These are phyloP conservation scores for Plemyria rubiginata DNA, from an alignment of 2,888 invertebrate genomes.

Conservation along the genomic window DNA sequence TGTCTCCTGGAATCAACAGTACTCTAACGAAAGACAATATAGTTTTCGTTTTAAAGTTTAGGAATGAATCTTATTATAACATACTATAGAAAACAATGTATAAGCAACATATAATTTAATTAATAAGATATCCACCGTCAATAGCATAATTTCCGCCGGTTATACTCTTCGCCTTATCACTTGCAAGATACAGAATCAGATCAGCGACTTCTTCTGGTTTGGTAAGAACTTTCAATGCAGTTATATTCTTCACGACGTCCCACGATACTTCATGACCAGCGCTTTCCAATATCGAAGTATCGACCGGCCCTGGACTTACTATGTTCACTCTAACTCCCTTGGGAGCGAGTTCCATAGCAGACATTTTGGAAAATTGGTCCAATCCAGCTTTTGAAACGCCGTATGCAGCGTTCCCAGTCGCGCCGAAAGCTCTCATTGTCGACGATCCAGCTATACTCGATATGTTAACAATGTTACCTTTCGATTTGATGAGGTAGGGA, in stretches of 20 bases:
- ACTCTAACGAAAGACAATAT: too few species aligned
- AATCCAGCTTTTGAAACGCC: constrained; percentile 89
- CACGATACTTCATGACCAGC: constrained; percentile 8
- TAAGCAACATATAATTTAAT: not conserved
- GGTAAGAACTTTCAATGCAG: constrained; percentile 26
- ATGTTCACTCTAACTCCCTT: constrained; percentile 87
- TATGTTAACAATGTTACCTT: constrained; percentile 50
- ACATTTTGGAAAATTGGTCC: constrained; percentile 89
- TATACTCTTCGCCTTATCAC: constrained; percentile 45
- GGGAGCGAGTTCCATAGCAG: constrained; percentile 86
- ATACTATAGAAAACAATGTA: not conserved
- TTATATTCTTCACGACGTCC: constrained; percentile 10
- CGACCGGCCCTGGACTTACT: constrained; percentile 91
- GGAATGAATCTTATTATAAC: too few species aligned
- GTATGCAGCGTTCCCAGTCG: constrained; percentile 64
- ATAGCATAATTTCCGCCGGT: constrained; percentile 44
- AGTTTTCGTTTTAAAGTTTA: too few species aligned
- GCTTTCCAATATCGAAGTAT: constrained; percentile 57
- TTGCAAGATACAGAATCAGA: constrained; percentile 50
- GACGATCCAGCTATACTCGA: constrained; percentile 31
- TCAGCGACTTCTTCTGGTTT: constrained; percentile 50
- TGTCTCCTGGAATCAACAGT: too few species aligned
- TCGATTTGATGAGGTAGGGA: constrained; percentile 39
- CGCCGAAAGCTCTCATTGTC: not conserved
- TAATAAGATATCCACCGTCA: constrained; percentile 42